These are phyloP conservation scores for Cyphomyrus discorhynchus DNA, from an alignment of 2,113 vertebrate species.

Conservation along the genomic window DNA sequence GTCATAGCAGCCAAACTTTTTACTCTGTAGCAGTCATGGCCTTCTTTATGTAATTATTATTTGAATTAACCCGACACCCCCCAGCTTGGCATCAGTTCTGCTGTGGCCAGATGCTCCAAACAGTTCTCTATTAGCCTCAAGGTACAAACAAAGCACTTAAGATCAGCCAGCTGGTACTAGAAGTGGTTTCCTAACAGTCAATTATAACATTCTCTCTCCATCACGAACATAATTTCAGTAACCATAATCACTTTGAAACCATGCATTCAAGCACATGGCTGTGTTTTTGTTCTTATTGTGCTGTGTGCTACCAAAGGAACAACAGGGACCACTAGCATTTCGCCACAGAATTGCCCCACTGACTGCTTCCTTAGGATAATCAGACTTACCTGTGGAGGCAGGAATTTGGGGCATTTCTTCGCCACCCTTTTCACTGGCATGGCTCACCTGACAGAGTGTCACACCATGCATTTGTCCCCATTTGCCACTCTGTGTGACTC, in stretches of 20 bases:
- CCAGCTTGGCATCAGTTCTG: not conserved
- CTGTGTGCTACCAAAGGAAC: not conserved
- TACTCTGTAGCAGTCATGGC: not conserved
- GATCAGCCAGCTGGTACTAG: not conserved
- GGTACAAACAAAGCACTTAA: constrained; percentile 14
- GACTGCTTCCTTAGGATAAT: constrained; percentile 9
- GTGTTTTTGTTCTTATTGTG: not conserved
- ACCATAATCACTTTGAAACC: not conserved
- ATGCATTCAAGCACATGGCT: not conserved
- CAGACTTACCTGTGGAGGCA: constrained; percentile 36
- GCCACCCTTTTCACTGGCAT: constrained; percentile 16
- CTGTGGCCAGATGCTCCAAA: constrained; percentile 23
- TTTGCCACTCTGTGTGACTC: constrained; percentile 13
- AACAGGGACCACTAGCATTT: not conserved
- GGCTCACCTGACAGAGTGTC: constrained; percentile 5
- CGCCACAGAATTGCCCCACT: constrained; percentile 22
- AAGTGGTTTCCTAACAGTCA: not conserved
- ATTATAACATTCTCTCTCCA: not conserved
- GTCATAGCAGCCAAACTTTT: not conserved
- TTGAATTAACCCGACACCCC: not conserved
- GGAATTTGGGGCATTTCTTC: constrained; percentile 46
- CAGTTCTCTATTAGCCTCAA: constrained; percentile 22
- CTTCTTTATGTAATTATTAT: not conserved
- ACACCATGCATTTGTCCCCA: constrained; percentile 19
- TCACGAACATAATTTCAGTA: not conserved